Evolutionary conservation across 2,113 vertebrate species (phyloP).

Genomic region (Seriola rivoliana): DNA sequence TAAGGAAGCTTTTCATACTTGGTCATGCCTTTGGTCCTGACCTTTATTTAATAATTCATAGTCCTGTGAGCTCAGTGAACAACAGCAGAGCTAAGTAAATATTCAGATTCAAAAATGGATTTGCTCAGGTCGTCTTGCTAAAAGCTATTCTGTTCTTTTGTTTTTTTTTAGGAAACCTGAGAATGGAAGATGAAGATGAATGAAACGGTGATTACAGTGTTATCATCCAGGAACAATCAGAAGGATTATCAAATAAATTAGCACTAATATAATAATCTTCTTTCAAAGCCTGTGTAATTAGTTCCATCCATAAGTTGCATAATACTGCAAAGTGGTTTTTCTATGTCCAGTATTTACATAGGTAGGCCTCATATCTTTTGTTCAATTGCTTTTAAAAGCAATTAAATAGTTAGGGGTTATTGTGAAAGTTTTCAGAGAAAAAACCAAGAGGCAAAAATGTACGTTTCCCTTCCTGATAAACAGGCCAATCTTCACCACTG

Average conservation of each 20-base stretch:
- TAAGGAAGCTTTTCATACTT: conserved; percentile 9
- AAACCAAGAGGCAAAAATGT: no score
- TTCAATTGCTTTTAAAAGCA: no score
- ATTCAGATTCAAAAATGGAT: conserved; percentile 5
- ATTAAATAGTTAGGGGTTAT: no score
- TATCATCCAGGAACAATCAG: neutral
- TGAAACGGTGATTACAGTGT: neutral
- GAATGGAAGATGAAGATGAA: conserved; percentile 7
- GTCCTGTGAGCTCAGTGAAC: conserved; percentile 17
- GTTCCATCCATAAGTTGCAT: neutral
- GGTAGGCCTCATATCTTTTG: no score
- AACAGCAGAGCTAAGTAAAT: neutral
- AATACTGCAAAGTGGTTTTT: no score
- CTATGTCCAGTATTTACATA: no score
- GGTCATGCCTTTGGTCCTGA: conserved; percentile 11
- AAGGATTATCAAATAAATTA: neutral
- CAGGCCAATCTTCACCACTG: neutral
- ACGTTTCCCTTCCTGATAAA: no score
- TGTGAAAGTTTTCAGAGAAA: no score
- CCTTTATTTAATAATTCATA: conserved; percentile 7
- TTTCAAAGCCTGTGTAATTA: conserved; percentile 6
- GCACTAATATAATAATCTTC: neutral
- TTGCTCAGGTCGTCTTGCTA: neutral
- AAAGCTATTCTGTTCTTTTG: neutral
- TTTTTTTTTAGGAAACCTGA: neutral